These are phyloP conservation scores for Trissonchulus latispiculum DNA, from an alignment of 2,888 invertebrate genomes.

Conservation along the genomic window DNA sequence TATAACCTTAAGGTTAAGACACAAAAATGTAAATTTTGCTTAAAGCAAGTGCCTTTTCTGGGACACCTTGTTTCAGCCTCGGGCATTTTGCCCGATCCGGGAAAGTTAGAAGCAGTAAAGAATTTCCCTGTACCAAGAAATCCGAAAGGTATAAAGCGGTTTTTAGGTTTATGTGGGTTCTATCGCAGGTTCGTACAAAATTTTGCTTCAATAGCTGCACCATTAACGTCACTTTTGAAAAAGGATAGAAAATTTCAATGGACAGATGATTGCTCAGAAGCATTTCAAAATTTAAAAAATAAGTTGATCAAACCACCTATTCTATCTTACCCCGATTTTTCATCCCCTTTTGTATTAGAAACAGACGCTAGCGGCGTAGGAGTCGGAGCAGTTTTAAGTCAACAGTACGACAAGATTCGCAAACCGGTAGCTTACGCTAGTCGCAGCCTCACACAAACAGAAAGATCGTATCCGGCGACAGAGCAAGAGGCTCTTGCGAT, in stretches of 20 bases:
- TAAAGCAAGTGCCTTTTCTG: slow-evolving; percentile 18
- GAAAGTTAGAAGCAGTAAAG: slow-evolving; percentile 24
- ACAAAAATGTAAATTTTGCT: slow-evolving; percentile 25
- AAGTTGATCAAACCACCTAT: slow-evolving; percentile 24
- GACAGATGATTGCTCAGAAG: slow-evolving; percentile 16
- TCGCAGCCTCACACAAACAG: slow-evolving; percentile 26
- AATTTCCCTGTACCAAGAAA: slow-evolving; percentile 26
- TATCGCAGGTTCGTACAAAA: slow-evolving; percentile 26
- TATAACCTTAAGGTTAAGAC: slow-evolving; percentile 26
- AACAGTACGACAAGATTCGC: slow-evolving; percentile 23
- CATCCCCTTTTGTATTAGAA: slow-evolving; percentile 26
- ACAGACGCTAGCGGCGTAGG: slow-evolving; percentile 32
- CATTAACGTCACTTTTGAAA: slow-evolving; percentile 27
- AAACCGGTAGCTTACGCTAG: slow-evolving; percentile 32
- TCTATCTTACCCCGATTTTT: slow-evolving; percentile 28
- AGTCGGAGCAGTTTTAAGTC: slow-evolving; percentile 32
- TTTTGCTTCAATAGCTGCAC: slow-evolving; percentile 26
- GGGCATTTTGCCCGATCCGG: slow-evolving; percentile 21
- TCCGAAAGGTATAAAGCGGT: slow-evolving; percentile 23
- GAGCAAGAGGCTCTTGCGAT: slow-evolving; percentile 31
- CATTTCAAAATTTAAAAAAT: slow-evolving; percentile 24
- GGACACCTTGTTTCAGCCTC: slow-evolving; percentile 25
- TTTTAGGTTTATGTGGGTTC: slow-evolving; percentile 28
- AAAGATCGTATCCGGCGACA: slow-evolving; percentile 30
- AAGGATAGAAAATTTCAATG: slow-evolving; percentile 27